phyloP scores from a whole-genome alignment of 2,797 vertebrate species.

The Protosalanx chinensis region DNA sequence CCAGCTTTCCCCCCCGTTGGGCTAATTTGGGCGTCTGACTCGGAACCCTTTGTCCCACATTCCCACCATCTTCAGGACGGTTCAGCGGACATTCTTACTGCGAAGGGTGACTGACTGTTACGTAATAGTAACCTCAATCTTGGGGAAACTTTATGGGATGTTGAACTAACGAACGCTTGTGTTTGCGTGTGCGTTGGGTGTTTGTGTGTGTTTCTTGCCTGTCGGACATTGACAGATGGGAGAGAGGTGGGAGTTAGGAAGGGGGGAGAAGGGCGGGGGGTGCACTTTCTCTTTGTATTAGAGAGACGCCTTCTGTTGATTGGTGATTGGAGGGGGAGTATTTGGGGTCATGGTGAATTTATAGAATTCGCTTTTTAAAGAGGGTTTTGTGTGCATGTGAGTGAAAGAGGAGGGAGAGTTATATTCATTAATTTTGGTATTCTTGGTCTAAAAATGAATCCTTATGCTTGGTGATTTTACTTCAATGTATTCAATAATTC shows the following conservation, averaged over 20 bases:
- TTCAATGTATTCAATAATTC: background rate
- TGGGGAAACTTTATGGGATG: constrained; percentile 17
- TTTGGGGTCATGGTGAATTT: constrained; percentile 52
- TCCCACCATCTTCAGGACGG: constrained; percentile 22
- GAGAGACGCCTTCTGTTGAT: constrained; percentile 64
- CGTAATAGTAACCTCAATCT: constrained; percentile 36
- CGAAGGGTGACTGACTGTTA: constrained; percentile 31
- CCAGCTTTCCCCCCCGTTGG: background rate
- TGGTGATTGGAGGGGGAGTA: constrained; percentile 33
- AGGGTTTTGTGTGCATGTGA: constrained; percentile 32
- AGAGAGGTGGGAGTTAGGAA: constrained; percentile 63
- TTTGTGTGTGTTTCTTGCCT: constrained; percentile 48
- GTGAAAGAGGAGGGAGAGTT: too few species aligned
- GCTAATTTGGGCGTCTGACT: constrained; percentile 7
- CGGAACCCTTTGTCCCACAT: constrained; percentile 6
- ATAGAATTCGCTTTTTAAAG: constrained; percentile 26
- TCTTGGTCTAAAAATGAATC: constrained; percentile 24
- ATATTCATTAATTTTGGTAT: constrained; percentile 31
- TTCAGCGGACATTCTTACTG: constrained; percentile 26
- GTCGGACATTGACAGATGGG: constrained; percentile 75
- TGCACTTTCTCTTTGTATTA: constrained; percentile 65
- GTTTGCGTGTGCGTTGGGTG: constrained; percentile 1
- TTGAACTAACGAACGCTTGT: constrained; percentile 5
- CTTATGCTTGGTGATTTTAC: background rate
- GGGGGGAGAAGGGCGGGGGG: constrained; percentile 48